phyloP scores from a whole-genome alignment of 1,140 invertebrate species.

The Bilobella aurantiaca region DNA sequence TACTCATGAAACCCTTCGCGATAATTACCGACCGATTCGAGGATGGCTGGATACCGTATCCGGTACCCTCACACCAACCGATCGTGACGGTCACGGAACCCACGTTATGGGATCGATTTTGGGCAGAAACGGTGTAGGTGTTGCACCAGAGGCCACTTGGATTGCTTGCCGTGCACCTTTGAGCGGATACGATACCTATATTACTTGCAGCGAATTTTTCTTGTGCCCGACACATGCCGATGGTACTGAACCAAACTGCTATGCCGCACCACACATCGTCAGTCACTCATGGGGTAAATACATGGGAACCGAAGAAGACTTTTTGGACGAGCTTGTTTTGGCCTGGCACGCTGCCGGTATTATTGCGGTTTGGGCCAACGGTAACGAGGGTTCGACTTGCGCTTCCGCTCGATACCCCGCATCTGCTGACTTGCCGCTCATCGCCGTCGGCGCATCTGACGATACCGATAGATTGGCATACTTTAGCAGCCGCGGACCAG shows the following conservation, averaged over 20 bases:
- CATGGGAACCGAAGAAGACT: background rate
- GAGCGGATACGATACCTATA: background rate
- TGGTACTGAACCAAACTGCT: slow-evolving; percentile 8
- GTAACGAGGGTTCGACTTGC: too few relatives aligned
- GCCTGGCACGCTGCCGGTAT: slow-evolving; percentile 11
- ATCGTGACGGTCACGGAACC: slow-evolving; percentile 15
- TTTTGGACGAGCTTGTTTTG: background rate
- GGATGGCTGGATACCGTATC: slow-evolving; percentile 10
- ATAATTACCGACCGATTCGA: background rate
- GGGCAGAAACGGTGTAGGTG: background rate
- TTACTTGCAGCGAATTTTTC: background rate
- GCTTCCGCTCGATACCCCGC: too few relatives aligned
- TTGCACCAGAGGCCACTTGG: slow-evolving; percentile 6
- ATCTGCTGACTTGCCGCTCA: too few relatives aligned
- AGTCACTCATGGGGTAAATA: slow-evolving; percentile 9
- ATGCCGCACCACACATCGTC: slow-evolving; percentile 12
- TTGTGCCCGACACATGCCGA: slow-evolving; percentile 5
- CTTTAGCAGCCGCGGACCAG: too few relatives aligned
- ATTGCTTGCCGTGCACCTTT: background rate
- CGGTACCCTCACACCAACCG: background rate
- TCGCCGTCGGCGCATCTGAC: too few relatives aligned
- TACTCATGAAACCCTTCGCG: slow-evolving; percentile 11
- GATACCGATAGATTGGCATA: too few relatives aligned
- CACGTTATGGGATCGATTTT: slow-evolving; percentile 1
- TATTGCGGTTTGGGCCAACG: too few relatives aligned